Evolutionary conservation across 2,113 vertebrate species (phyloP).

Genomic region (Thalassoma bifasciatum): DNA sequence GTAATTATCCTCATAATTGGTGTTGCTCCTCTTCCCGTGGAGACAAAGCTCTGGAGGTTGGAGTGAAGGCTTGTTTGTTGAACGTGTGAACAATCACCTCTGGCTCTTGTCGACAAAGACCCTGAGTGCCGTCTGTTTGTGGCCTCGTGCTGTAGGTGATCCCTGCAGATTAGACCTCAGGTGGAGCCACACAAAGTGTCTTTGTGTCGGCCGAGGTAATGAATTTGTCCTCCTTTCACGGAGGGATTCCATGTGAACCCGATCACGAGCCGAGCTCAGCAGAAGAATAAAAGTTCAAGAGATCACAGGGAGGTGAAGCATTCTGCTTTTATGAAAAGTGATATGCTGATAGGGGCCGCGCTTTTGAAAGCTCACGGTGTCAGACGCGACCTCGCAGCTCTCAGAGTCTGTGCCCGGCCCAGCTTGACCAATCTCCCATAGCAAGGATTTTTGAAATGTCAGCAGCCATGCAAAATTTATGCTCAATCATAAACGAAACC

Average conservation of each 20-base stretch:
- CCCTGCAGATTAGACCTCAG: constrained; percentile 46
- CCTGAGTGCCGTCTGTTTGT: constrained; percentile 1
- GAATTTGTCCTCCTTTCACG: constrained; percentile 52
- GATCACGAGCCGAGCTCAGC: constrained; percentile 46
- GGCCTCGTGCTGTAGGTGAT: constrained; percentile 30
- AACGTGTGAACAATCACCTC: constrained; percentile 36
- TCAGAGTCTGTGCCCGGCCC: constrained; percentile 25
- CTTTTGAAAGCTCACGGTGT: constrained; percentile 46
- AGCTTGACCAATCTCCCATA: constrained; percentile 35
- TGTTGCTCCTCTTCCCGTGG: not conserved
- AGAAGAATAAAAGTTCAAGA: constrained; percentile 69
- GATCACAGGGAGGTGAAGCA: constrained; percentile 78
- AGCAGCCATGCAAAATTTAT: constrained; percentile 84
- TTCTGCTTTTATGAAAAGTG: constrained; percentile 72
- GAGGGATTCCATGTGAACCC: constrained; percentile 49
- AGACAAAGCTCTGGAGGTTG: constrained; percentile 6
- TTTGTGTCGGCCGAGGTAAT: constrained; percentile 58
- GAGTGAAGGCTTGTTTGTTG: constrained; percentile 23
- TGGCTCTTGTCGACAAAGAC: constrained; percentile 27
- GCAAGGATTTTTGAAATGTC: constrained; percentile 75
- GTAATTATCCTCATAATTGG: too few species aligned
- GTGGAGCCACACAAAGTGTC: constrained; percentile 39
- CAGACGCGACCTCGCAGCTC: constrained; percentile 33
- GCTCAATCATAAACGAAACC: constrained; percentile 77
- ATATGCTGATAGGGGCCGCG: constrained; percentile 48